These are phyloP conservation scores for Cydia fagiglandana DNA, from an alignment of 1,140 invertebrate genomes.

Conservation along the genomic window DNA sequence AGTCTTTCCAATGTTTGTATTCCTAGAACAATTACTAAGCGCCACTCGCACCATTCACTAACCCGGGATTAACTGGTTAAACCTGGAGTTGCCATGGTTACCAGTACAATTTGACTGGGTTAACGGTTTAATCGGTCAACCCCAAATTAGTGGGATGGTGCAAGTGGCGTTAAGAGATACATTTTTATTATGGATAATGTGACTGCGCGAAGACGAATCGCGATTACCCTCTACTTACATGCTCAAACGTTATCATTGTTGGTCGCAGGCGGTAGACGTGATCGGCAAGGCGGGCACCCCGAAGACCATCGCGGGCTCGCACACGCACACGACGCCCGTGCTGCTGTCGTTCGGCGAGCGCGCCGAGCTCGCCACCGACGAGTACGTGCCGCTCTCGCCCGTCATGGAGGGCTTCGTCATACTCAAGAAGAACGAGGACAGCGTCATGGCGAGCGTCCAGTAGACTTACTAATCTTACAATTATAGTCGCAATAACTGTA, in stretches of 20 bases:
- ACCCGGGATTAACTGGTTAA: too few species aligned
- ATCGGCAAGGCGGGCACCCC: conserved; percentile 99
- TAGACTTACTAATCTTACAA: conserved; percentile 41
- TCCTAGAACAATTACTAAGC: too few species aligned
- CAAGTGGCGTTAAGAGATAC: too few species aligned
- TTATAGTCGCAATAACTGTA: conserved; percentile 16
- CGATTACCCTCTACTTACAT: too few species aligned
- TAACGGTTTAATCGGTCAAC: too few species aligned
- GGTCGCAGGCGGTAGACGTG: conserved; percentile 94
- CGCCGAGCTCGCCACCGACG: conserved; percentile 98
- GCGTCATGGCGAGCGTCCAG: conserved; percentile 70
- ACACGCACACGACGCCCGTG: conserved; percentile 99
- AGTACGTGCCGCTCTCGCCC: conserved; percentile 96
- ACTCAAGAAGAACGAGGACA: conserved; percentile 92
- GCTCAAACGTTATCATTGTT: not conserved
- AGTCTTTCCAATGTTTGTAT: too few species aligned
- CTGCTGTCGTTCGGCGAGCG: conserved; percentile 97
- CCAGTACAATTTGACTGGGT: too few species aligned
- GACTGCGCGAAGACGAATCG: not conserved
- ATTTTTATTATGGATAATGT: too few species aligned
- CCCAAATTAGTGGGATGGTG: too few species aligned
- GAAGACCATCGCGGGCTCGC: conserved; percentile 99
- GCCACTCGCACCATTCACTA: too few species aligned
- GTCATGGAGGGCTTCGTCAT: conserved; percentile 99
- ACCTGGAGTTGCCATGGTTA: too few species aligned